Conservation (phyloP, 2,888 invertebrate genomes). For the Sepiola atlantica region DNA sequence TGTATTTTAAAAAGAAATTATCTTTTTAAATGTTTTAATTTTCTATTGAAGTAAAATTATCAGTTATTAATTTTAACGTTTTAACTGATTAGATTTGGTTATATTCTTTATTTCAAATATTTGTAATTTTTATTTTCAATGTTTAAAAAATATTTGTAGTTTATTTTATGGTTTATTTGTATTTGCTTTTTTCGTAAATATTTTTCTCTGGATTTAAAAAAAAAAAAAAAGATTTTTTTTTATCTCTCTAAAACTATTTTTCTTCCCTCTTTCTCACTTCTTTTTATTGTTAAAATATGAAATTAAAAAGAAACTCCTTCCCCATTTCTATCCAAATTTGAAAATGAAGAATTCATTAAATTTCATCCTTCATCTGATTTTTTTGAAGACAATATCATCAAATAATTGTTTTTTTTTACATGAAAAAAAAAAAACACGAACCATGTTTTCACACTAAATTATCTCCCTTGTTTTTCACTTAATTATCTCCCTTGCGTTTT, state of each 20-base stretch:
- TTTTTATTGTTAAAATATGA: no score
- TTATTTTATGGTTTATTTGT: no score
- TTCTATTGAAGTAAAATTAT: neutral
- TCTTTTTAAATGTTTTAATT: neutral
- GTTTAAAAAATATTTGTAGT: no score
- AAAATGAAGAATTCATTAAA: neutral
- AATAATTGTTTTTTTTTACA: neutral
- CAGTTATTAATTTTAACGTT: neutral
- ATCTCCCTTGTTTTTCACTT: neutral
- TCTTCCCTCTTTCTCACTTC: neutral
- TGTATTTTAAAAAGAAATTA: neutral
- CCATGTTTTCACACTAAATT: neutral
- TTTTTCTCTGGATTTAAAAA: neutral
- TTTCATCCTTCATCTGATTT: neutral
- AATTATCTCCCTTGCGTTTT: no score
- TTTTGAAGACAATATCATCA: neutral
- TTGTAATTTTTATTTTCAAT: no score
- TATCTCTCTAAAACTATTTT: neutral
- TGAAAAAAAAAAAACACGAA: no score
- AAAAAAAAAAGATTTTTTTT: no score
- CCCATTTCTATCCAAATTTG: neutral
- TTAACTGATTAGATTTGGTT: no score
- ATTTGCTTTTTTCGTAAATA: neutral
- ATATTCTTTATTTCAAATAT: neutral
- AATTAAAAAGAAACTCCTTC: no score